Percentiles rank a stretch among this genome's conserved stretches.
Evolutionary conservation across 1,140 invertebrate genomes (phyloP).

Genomic region (Pemphigus obesinymphae): DNA sequence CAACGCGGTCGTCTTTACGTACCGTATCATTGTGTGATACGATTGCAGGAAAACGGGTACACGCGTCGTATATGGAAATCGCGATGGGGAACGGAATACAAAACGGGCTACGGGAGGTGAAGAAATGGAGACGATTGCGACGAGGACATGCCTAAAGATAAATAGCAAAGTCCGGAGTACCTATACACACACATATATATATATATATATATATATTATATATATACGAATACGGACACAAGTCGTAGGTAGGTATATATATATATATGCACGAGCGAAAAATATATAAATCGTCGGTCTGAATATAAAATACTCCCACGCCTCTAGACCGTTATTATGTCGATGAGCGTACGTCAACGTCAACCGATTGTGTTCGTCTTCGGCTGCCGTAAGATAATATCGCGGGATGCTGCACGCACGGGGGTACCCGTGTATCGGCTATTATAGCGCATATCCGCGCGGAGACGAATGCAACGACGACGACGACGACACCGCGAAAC

Average conservation of each 20-base stretch:
- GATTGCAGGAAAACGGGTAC: no score
- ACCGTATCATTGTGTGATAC: no score
- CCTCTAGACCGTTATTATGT: constrained; percentile 14
- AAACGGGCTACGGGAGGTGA: background rate
- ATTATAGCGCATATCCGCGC: background rate
- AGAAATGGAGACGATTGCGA: background rate
- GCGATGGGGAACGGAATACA: no score
- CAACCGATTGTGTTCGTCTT: constrained; percentile 5
- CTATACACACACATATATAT: background rate
- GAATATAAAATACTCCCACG: constrained; percentile 3
- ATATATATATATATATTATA: background rate
- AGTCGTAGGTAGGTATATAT: background rate
- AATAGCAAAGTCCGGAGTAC: no score
- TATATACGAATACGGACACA: background rate
- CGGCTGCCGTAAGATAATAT: constrained; percentile 11
- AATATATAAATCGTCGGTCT: background rate
- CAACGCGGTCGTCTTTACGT: no score
- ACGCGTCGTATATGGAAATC: no score
- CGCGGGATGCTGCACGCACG: background rate
- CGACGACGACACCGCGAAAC: constrained; percentile 13
- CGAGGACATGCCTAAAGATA: no score
- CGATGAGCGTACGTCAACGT: constrained; percentile 33
- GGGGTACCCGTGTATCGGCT: background rate
- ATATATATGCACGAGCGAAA: no score
- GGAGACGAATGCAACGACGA: background rate